Evolutionary conservation across 92 coral and sea anemone genomes (phyloP), one percentile per base, ranked within the genome.

Genomic region (Scolanthus callimorphus): DNA sequence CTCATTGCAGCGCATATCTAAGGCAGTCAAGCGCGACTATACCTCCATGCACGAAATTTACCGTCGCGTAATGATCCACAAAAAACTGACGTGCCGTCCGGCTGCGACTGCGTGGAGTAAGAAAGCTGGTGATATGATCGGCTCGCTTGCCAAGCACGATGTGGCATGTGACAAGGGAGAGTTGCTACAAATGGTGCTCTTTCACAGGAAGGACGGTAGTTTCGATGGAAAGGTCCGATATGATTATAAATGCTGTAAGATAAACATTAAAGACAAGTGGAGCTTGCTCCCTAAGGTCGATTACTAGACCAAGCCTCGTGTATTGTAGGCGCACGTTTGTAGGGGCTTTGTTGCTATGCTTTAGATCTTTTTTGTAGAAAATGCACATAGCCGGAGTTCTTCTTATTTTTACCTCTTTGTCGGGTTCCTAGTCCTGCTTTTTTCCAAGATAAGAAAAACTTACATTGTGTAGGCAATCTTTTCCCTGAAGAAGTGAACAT

Each of bases 201-300:
- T 85, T 22, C 52, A 76, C 22, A 51, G 84, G 13, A 60, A 76
- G 49, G 66, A 31, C 60, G 61, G 62, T n/a, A 20, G 65, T 13
- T 31, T 17, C 17, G 71, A 71, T 22, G 38, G 71, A 1, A 45
- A 64, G 39, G 53, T 76, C 27, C 85, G 94, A 37, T 85, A 69
- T 48, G 60, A 60, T 17, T 81, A 81, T 55, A 41, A 63, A 21
- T 85, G 94, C 31, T 85, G 94, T 41, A 60, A 72, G 10, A 43
- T 69, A 25, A 81, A 57, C 60, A 44, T 81, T 30, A 85, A 65
- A 25, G 72, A 65, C 49, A 71, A 65, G 0, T 74, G 86, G 84
- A 0, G 49, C 13, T 19, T 25, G 26, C 59, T 41, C 1, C 62
- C 48, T 19, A 53, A 44, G 41, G 20, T 2, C 25, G 29, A 34